A percentile compares a stretch with the other conserved stretches of the same genome.
Evolutionary conservation across 1,140 invertebrate species (phyloP).

Genomic region (Solenopsis invicta): DNA sequence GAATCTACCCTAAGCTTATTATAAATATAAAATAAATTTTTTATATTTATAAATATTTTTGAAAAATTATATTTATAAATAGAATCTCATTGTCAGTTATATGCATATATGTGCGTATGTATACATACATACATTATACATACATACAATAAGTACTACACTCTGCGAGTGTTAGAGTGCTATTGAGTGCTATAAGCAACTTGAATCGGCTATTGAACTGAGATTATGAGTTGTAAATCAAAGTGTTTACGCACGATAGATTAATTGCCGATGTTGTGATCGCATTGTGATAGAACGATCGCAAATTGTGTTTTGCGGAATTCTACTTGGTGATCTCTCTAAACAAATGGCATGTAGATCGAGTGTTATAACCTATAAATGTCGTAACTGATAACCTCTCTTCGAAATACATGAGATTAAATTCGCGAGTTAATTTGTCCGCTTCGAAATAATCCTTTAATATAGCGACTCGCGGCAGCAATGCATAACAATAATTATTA

Average conservation of each 20-base stretch:
- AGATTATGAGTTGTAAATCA: conserved; percentile 23
- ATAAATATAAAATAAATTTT: too few species aligned
- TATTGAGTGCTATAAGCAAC: too few species aligned
- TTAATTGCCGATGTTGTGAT: neutral
- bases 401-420: neutral
- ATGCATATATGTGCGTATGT: too few species aligned
- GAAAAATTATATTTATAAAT: too few species aligned
- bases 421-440: conserved; percentile 1
- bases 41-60: too few species aligned
- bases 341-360: conserved; percentile 50
- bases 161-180: too few species aligned
- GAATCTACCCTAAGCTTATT: too few species aligned
- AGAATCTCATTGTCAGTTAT: too few species aligned
- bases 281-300: neutral
- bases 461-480: neutral
- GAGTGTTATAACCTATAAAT: conserved; percentile 16
- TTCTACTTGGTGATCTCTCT: neutral
- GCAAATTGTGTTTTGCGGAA: conserved; percentile 14
- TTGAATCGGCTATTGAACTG: neutral
- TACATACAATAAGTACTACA: too few species aligned
- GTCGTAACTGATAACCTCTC: conserved; percentile 24
- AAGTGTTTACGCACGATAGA: neutral
- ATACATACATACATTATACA: too few species aligned
- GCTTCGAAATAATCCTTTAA: conserved; percentile 26
- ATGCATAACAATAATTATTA: neutral